Evolutionary conservation across 2,113 vertebrate genomes (phyloP), one percentile per base, ranked within the genome.

Genomic region (Anolis sagrei): DNA sequence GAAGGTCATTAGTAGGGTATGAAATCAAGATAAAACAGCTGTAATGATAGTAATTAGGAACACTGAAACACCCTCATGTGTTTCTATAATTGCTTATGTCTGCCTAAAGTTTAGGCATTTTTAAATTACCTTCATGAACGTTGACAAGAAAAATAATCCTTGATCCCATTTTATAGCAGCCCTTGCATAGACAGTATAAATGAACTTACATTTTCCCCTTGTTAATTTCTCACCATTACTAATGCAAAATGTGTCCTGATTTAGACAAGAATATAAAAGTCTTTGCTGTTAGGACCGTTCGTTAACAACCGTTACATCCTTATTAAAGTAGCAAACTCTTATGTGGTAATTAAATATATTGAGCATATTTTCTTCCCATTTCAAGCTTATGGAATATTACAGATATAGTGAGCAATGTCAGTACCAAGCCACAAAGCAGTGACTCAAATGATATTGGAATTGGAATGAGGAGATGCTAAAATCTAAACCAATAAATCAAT

Each of bases 31-130:
- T 86, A 86, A 79, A 79, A 79, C 66, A 79, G 68, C 54, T 64
- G 51, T 79, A 86, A 86, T 86, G 77, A 62, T 27, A 64, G 76
- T 79, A 62, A 85, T 85, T 85, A 73, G 34, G 77, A 79, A 73
- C 23, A 44, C 66, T 62, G 77, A 79, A 79, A 64, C 84, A 79
- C 76, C 21, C 77, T 79, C 68, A 16, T 79, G 84, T 62, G 75
- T 79, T 85, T 79, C 39, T 32, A 25, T 85, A 79, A 85, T 62
- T 49, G 36, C 68, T 49, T 32, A 8, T 61, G 76, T 29, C 69
- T 73, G 84, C 76, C n/a, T 62, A 29, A 79, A n/a, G n/a, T 86
- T 73, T 74, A 62, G 66, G 36, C 68, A 62, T 86, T 86, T 79
- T 51, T 64, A 79, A 74, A 49, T 86, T 86, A 32, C 64, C 49